These are phyloP conservation scores for Alentia gelatinosa DNA, from an alignment of 2,888 invertebrate genomes.

Conservation along the genomic window DNA sequence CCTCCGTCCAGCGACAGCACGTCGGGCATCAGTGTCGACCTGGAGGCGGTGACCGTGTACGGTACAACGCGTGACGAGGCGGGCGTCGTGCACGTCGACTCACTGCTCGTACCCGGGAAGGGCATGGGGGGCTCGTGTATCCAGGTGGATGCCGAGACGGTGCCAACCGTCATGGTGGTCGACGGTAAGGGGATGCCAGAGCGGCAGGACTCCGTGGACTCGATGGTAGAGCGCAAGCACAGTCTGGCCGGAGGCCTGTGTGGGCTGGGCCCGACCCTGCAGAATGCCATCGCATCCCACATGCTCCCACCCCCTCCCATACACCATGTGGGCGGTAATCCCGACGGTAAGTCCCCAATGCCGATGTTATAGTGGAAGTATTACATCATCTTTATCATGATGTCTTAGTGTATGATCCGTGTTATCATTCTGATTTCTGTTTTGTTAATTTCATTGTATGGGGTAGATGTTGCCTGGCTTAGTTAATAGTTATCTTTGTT, in stretches of 20 bases:
- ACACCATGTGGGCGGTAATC: constrained; percentile 24
- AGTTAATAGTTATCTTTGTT: too few relatives aligned
- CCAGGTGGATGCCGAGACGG: background rate
- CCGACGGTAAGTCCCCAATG: constrained; percentile 15
- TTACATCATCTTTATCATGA: too few relatives aligned
- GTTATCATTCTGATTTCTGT: too few relatives aligned
- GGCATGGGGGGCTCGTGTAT: background rate
- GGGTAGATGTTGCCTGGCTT: too few relatives aligned
- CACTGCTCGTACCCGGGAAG: background rate
- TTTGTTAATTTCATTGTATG: too few relatives aligned
- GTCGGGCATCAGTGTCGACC: constrained; percentile 43
- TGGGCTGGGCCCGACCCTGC: constrained; percentile 22
- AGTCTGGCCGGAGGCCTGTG: background rate
- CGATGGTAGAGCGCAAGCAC: background rate
- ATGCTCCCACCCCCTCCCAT: background rate
- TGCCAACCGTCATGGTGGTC: background rate
- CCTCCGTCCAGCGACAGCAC: background rate
- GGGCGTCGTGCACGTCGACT: constrained; percentile 2
- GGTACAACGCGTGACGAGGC: background rate
- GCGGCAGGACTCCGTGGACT: background rate
- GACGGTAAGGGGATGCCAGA: background rate
- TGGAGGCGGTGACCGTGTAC: constrained; percentile 8
- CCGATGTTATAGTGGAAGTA: too few relatives aligned
- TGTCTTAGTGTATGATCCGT: too few relatives aligned
- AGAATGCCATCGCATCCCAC: background rate